These are phyloP conservation scores for Lutjanus campechanus DNA, from an alignment of 2,797 vertebrate species.

Conservation along the genomic window DNA sequence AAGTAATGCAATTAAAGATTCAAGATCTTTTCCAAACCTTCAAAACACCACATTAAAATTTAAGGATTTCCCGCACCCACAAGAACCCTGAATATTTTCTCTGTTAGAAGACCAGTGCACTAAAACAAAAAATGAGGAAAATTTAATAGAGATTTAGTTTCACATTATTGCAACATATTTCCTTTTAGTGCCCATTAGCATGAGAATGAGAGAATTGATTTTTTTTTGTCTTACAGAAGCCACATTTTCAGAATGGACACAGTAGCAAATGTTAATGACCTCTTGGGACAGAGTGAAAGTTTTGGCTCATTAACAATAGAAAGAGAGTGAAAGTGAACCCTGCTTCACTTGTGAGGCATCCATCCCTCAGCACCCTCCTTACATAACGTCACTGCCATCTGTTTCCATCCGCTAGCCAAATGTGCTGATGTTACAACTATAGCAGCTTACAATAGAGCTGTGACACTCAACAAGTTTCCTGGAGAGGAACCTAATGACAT, in stretches of 20 bases:
- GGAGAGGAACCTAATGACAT: slow-evolving; percentile 58
- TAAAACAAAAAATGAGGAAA: slow-evolving; percentile 16
- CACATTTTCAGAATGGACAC: slow-evolving; percentile 19
- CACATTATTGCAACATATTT: slow-evolving; percentile 1
- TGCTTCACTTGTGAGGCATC: slow-evolving; percentile 51
- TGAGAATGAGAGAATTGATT: slow-evolving; percentile 8
- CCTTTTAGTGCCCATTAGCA: background rate
- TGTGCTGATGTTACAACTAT: slow-evolving; percentile 74
- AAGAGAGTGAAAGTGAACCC: slow-evolving; percentile 67
- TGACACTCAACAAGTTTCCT: slow-evolving; percentile 62
- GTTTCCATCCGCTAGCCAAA: slow-evolving; percentile 69
- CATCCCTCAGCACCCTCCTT: slow-evolving; percentile 72
- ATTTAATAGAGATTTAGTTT: slow-evolving; percentile 1
- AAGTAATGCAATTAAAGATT: too few relatives aligned
- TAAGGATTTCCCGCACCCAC: too few relatives aligned
- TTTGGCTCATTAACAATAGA: slow-evolving; percentile 68
- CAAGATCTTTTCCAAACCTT: too few relatives aligned
- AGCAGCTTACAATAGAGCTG: slow-evolving; percentile 58
- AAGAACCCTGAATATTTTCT: too few relatives aligned
- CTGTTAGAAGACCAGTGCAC: slow-evolving; percentile 32
- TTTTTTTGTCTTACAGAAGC: background rate
- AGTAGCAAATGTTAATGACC: slow-evolving; percentile 37
- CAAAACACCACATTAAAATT: too few relatives aligned
- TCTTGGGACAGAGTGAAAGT: slow-evolving; percentile 44
- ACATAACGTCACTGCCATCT: slow-evolving; percentile 63